These are phyloP conservation scores for Tetranychus piercei DNA, from an alignment of 2,888 invertebrate species.

Conservation along the genomic window DNA sequence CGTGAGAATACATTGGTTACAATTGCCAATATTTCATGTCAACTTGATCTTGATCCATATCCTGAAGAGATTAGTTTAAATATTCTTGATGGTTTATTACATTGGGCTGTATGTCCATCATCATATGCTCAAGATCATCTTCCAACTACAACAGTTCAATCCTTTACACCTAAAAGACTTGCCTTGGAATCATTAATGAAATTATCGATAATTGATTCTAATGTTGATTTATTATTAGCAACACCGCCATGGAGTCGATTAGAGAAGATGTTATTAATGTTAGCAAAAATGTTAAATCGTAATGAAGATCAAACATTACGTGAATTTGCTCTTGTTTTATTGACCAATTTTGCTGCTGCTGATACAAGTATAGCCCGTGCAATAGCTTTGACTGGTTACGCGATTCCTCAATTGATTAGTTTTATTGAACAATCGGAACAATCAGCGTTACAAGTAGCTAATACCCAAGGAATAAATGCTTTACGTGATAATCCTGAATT, in stretches of 20 bases:
- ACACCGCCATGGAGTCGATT: constrained; percentile 85
- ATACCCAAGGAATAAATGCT: constrained; percentile 81
- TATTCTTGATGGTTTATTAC: constrained; percentile 79
- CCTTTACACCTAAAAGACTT: constrained; percentile 65
- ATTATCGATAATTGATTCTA: constrained; percentile 86
- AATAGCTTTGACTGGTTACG: constrained; percentile 66
- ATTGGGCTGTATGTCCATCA: constrained; percentile 93
- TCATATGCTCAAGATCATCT: constrained; percentile 89
- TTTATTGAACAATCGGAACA: constrained; percentile 91
- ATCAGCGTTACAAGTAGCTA: constrained; percentile 77
- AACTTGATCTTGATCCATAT: constrained; percentile 69
- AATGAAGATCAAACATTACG: constrained; percentile 70
- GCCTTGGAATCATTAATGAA: constrained; percentile 92
- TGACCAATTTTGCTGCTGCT: constrained; percentile 82
- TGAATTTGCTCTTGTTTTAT: constrained; percentile 75
- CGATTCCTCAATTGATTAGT: constrained; percentile 79
- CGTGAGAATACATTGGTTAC: constrained; percentile 90
- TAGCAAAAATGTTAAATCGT: constrained; percentile 70
- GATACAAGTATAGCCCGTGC: constrained; percentile 76
- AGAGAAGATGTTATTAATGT: constrained; percentile 77
- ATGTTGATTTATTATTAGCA: constrained; percentile 90
- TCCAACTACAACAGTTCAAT: constrained; percentile 45
- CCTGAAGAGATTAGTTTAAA: constrained; percentile 83
- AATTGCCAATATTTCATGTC: constrained; percentile 82
- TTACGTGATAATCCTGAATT: constrained; percentile 92